Evolutionary conservation across 1,140 invertebrate genomes (phyloP).

Genomic region (Delia radicum): DNA sequence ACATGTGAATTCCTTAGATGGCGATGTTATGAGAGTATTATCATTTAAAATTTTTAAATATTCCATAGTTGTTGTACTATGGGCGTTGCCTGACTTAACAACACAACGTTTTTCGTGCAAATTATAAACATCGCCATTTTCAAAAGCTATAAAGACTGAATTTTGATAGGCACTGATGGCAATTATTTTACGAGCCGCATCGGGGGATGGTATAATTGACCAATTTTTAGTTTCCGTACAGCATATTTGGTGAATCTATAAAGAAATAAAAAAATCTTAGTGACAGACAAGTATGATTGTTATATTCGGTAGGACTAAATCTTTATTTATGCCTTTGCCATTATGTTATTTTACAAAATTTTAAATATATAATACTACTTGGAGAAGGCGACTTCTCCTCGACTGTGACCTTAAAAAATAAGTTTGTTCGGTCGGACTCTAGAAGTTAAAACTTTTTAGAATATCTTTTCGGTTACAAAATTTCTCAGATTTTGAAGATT

Average conservation of each 20-base stretch:
- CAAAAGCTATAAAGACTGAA: conserved; percentile 31
- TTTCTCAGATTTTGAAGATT: too few relatives aligned
- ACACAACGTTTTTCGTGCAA: conserved; percentile 22
- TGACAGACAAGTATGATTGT: too few relatives aligned
- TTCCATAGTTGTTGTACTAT: too few relatives aligned
- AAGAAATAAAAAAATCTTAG: background rate
- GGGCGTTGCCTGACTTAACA: background rate
- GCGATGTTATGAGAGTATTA: conserved; percentile 35
- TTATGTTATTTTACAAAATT: too few relatives aligned
- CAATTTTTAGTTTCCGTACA: conserved; percentile 31
- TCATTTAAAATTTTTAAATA: conserved; percentile 26
- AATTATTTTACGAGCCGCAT: conserved; percentile 27
- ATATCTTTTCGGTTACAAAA: too few relatives aligned
- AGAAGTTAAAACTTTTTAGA: too few relatives aligned
- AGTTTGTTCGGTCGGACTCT: too few relatives aligned
- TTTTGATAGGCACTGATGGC: conserved; percentile 31
- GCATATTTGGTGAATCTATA: conserved; percentile 33
- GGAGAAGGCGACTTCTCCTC: too few relatives aligned
- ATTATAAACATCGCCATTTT: conserved; percentile 36
- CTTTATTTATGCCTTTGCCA: too few relatives aligned
- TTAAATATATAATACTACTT: too few relatives aligned
- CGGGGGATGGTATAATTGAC: conserved; percentile 33
- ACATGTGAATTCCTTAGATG: background rate
- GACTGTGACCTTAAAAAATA: too few relatives aligned
- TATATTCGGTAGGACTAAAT: too few relatives aligned